These are phyloP conservation scores for Branchipolynoe longqiensis DNA, from an alignment of 2,888 invertebrate species.

Conservation along the genomic window DNA sequence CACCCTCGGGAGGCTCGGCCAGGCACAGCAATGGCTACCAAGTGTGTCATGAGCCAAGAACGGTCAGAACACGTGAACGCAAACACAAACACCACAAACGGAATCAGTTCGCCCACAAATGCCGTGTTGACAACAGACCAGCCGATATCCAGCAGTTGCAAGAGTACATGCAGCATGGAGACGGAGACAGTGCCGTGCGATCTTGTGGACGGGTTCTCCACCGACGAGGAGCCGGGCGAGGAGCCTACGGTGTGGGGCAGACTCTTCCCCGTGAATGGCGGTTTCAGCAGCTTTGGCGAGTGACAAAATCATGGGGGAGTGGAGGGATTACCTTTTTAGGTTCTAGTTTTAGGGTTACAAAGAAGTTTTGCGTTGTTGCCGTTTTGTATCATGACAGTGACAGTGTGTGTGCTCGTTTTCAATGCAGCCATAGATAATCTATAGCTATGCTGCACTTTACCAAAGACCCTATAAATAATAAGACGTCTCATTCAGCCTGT, in stretches of 20 bases:
- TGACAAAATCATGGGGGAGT: neutral
- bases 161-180: conserved; percentile 52
- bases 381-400: neutral
- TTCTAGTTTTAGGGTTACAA: neutral
- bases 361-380: neutral
- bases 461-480: no score
- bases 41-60: no score
- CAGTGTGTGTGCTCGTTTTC: neutral
- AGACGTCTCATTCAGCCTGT: no score
- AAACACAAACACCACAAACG: neutral
- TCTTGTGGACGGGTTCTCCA: conserved; percentile 73
- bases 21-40: no score
- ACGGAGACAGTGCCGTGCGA: conserved; percentile 78
- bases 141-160: neutral
- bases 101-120: neutral
- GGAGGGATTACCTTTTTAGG: neutral
- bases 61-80: conserved; percentile 30
- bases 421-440: no score
- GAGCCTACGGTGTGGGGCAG: conserved; percentile 74
- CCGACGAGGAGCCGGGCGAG: conserved; percentile 72
- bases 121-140: neutral
- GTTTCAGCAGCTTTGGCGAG: conserved; percentile 69
- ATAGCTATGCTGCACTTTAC: no score
- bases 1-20: no score
- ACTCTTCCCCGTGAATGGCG: conserved; percentile 76